These are phyloP conservation scores for Papilio polytes DNA, from an alignment of 1,140 invertebrate genomes.

Conservation along the genomic window DNA sequence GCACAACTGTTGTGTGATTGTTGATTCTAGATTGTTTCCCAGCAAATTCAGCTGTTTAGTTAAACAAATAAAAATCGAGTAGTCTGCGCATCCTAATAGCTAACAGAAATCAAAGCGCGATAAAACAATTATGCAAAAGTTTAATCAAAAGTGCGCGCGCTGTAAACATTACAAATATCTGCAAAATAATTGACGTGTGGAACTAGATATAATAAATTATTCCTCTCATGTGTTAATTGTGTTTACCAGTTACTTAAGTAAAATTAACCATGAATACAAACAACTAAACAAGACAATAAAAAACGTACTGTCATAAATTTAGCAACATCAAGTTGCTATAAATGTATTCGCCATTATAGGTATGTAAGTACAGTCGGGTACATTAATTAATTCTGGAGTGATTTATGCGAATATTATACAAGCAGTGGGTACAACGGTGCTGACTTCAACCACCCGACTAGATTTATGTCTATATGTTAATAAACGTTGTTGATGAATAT, in stretches of 20 bases:
- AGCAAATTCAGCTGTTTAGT: too few species aligned
- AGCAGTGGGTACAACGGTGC: slow-evolving; percentile 51
- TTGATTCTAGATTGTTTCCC: too few species aligned
- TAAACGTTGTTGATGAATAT: slow-evolving; percentile 58
- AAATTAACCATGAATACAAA: not conserved
- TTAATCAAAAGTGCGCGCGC: too few species aligned
- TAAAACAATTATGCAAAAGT: too few species aligned
- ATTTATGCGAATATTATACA: slow-evolving; percentile 78
- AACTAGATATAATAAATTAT: not conserved
- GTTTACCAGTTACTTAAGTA: not conserved
- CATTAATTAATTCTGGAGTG: slow-evolving; percentile 71
- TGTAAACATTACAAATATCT: too few species aligned
- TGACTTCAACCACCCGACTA: slow-evolving; percentile 53
- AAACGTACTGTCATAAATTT: slow-evolving; percentile 5
- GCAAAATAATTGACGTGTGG: not conserved
- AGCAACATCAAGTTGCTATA: slow-evolving; percentile 9
- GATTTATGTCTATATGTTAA: slow-evolving; percentile 74
- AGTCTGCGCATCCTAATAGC: too few species aligned
- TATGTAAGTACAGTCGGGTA: slow-evolving; percentile 50
- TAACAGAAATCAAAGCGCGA: too few species aligned
- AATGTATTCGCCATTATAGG: slow-evolving; percentile 26
- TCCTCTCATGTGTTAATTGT: not conserved
- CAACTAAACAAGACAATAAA: slow-evolving; percentile 4
- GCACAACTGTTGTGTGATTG: too few species aligned
- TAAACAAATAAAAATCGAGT: too few species aligned